These are phyloP conservation scores for Cebidichthys violaceus DNA, from an alignment of 2,113 vertebrate species.

Conservation along the genomic window DNA sequence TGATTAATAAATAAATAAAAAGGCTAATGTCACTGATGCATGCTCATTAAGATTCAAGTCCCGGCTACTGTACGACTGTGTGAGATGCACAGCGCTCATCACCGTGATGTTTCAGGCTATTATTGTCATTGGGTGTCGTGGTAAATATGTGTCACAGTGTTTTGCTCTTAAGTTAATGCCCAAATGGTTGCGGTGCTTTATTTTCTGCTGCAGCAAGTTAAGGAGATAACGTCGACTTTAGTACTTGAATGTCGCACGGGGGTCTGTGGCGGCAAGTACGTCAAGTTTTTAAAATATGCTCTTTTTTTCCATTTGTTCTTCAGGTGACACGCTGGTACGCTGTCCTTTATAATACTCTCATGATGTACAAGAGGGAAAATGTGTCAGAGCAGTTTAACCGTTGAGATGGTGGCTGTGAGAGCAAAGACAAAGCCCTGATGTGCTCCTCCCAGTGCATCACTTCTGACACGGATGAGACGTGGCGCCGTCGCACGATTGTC, in stretches of 20 bases:
- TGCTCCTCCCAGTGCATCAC: slow-evolving; percentile 58
- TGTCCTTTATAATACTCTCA: slow-evolving; percentile 65
- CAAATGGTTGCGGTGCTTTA: slow-evolving; percentile 43
- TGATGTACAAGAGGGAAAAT: slow-evolving; percentile 56
- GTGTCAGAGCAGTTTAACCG: slow-evolving; percentile 56
- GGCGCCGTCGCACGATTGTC: slow-evolving; percentile 54
- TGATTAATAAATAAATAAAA: slow-evolving; percentile 61
- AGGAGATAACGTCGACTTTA: slow-evolving; percentile 74
- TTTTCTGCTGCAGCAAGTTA: slow-evolving; percentile 58
- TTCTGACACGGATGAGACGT: slow-evolving; percentile 52
- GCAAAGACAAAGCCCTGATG: slow-evolving; percentile 51
- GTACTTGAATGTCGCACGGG: slow-evolving; percentile 70
- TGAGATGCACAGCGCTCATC: slow-evolving; percentile 35
- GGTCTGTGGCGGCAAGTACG: slow-evolving; percentile 66
- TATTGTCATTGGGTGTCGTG: slow-evolving; percentile 21
- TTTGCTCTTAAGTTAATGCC: slow-evolving; percentile 64
- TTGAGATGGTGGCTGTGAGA: slow-evolving; percentile 38
- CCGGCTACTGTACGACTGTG: slow-evolving; percentile 7
- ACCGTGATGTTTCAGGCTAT: slow-evolving; percentile 2
- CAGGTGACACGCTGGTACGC: slow-evolving; percentile 69
- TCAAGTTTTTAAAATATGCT: slow-evolving; percentile 71
- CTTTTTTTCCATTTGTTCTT: slow-evolving; percentile 61
- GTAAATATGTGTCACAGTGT: slow-evolving; percentile 54
- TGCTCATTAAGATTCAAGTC: slow-evolving; percentile 27
- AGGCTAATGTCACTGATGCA: slow-evolving; percentile 21